phyloP scores from a whole-genome alignment of 2,797 vertebrate species.

The Karalla daura region DNA sequence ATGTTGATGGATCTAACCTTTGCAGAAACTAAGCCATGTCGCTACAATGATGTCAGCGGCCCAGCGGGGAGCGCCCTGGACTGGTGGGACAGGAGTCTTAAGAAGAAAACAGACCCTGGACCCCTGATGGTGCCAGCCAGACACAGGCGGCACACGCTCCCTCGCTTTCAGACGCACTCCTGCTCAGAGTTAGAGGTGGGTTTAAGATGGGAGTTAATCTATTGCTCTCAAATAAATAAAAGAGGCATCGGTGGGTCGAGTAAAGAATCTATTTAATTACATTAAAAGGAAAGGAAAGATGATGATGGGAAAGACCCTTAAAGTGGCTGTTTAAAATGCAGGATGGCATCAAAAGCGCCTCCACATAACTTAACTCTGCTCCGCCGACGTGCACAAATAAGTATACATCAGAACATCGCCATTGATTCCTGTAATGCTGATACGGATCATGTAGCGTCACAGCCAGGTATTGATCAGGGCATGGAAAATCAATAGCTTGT shows the following conservation, averaged over 20 bases:
- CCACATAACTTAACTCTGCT: slow-evolving; percentile 67
- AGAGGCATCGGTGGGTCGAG: neutral
- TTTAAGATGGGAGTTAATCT: neutral
- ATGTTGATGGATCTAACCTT: slow-evolving; percentile 82
- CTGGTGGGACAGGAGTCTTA: slow-evolving; percentile 40
- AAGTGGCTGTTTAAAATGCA: slow-evolving; percentile 12
- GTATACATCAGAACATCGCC: slow-evolving; percentile 75
- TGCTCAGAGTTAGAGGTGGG: too few species aligned
- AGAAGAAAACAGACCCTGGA: slow-evolving; percentile 50
- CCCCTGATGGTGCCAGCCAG: slow-evolving; percentile 27
- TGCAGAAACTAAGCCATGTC: slow-evolving; percentile 73
- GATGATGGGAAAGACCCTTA: neutral
- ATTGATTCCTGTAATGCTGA: slow-evolving; percentile 83
- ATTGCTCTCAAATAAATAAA: neutral
- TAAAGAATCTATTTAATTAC: neutral
- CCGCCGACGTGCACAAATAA: slow-evolving; percentile 70
- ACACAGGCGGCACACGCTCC: too few species aligned
- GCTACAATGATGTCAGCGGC: slow-evolving; percentile 68
- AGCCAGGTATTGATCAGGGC: slow-evolving; percentile 83
- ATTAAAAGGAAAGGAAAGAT: neutral
- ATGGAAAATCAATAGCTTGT: slow-evolving; percentile 82
- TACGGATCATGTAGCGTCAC: slow-evolving; percentile 85
- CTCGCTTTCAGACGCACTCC: too few species aligned
- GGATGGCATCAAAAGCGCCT: slow-evolving; percentile 45
- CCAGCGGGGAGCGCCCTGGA: slow-evolving; percentile 51